phyloP scores from a whole-genome alignment of 1,140 invertebrate species.

The Proctacanthus coquilletti region DNA sequence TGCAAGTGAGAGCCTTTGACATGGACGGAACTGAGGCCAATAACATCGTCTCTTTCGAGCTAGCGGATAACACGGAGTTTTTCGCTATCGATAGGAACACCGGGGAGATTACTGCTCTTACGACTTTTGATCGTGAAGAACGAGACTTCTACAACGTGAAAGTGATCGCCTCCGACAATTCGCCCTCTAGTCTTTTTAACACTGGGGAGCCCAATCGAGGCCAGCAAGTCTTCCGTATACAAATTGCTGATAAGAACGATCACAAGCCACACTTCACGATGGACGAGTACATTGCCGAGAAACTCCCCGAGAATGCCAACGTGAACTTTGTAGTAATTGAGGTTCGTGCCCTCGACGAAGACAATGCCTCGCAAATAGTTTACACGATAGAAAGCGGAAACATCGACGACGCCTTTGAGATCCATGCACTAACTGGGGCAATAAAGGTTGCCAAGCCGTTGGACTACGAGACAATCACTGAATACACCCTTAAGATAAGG shows the following conservation, averaged over 20 bases:
- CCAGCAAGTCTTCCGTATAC: constrained; percentile 62
- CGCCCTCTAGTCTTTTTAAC: constrained; percentile 55
- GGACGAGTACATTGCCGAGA: constrained; percentile 54
- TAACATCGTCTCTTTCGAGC: constrained; percentile 62
- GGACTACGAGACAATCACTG: constrained; percentile 73
- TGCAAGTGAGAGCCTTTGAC: constrained; percentile 75
- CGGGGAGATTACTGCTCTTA: constrained; percentile 68
- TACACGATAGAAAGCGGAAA: constrained; percentile 70
- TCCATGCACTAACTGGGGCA: constrained; percentile 61
- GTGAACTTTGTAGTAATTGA: constrained; percentile 63
- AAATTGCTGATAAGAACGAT: constrained; percentile 84
- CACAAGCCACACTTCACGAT: constrained; percentile 68
- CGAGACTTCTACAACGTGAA: constrained; percentile 67
- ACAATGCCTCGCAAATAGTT: constrained; percentile 63
- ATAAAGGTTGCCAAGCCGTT: constrained; percentile 58
- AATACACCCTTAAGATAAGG: constrained; percentile 57
- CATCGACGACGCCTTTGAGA: constrained; percentile 57
- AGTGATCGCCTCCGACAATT: constrained; percentile 71
- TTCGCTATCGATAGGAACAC: constrained; percentile 65
- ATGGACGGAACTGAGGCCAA: constrained; percentile 66
- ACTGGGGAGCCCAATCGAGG: constrained; percentile 53
- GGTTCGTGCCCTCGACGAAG: constrained; percentile 62
- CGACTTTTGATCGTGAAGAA: constrained; percentile 64
- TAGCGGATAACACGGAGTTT: constrained; percentile 48
- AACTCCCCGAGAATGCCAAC: constrained; percentile 67